Evolutionary conservation across 1,140 invertebrate genomes (phyloP), one percentile per base, ranked within the genome.

Genomic region (Lepidurus packardi): DNA sequence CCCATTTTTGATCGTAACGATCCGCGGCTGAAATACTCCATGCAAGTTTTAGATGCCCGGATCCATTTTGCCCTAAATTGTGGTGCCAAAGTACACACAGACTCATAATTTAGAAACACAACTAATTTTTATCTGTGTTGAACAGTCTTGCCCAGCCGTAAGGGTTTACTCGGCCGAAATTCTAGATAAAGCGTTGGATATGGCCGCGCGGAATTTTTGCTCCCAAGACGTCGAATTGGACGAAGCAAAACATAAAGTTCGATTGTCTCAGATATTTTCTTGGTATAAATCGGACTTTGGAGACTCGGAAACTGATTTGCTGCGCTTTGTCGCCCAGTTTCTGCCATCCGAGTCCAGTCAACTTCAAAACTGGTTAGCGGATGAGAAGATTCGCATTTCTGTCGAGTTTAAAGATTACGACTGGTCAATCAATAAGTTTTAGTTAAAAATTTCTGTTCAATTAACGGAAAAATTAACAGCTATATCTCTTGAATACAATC

Each of bases 41-140:
- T 84, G 16, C 81, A 82, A 65, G 80, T 80, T 44, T 76, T 85
- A 34, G 86, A 87, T 79, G 85, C 85, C 4, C 80, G 85, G 73
- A 84, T 87, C 76, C 86, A 87, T 81, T 86, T 87, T 83, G 86
- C 85, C 53, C 81, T 87, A 10, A 84, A 85, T 25, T 86, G 85
- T 83, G 86, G 85, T 53, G 85, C 85, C 44, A 81, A 81, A 75
- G 78, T 76, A 43, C 44, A 1, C n/a, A 75, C 53, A 5, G 13
- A 21, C 34, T 34, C 34, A 34, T 77, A 78, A 25, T 7, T 1
- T 4, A 65, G 1, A 53, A 10, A 65, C 9, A 16, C 9, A 10
- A 7, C 34, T 78, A 25, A 78, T 24, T 6, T 73, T 43, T 25
- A n/a, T n/a, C 7, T 73, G 4, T 44, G 25, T 73, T 16, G 24